Base-by-base conservation (phyloP, 2,797 vertebrate genomes). In the Cirrhinus molitorella region DNA sequence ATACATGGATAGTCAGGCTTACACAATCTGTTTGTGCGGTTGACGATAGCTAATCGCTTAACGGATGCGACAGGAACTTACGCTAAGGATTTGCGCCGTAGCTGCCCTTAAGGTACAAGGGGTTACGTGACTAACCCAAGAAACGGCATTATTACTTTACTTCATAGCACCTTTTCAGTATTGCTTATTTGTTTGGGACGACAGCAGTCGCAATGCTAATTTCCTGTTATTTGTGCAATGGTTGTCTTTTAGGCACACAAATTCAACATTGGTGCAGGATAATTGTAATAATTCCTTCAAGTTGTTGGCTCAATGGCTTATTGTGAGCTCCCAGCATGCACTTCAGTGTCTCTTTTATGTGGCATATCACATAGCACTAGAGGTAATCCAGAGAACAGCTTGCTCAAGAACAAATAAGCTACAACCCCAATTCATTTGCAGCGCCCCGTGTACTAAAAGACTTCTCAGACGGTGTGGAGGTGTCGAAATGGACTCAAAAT, bases 401-500 rank as follows among this genome's bases (percentile, higher is more conserved):
- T 83, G 45, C 55, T 78, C 45, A 71, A 81, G 68, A 81, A 79
- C 65, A 77, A 86, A 73, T 70, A 74, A 37, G 49, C 53, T 74
- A 63, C 19, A 61, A 73, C 23, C 31, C 34, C n/a, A 61, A 71
- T 71, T 89, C 31, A 81, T 87, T 78, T 85, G 72, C 68, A 78
- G 79, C 17, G 17, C 74, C 66, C 40, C 49, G 21, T 79, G 74
- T 72, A 53, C 79, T 37, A 63, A 79, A 83, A 68, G 40, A 78
- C 75, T 75, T 81, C 55, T 21, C 67, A 5, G 71, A 83, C 68
- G n/a, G 51, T 37, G 68, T 83, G 71, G 73, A 49, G 51, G 67
- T 74, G 73, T 49, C 14, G 34, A 79, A 82, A 66, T 67, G 71
- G 74, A 47, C 28, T 83, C 76, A n/a, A 72, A 78, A 70, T 83